phyloP scores from a whole-genome alignment of 2,113 vertebrate species.

The Empidonax traillii region DNA sequence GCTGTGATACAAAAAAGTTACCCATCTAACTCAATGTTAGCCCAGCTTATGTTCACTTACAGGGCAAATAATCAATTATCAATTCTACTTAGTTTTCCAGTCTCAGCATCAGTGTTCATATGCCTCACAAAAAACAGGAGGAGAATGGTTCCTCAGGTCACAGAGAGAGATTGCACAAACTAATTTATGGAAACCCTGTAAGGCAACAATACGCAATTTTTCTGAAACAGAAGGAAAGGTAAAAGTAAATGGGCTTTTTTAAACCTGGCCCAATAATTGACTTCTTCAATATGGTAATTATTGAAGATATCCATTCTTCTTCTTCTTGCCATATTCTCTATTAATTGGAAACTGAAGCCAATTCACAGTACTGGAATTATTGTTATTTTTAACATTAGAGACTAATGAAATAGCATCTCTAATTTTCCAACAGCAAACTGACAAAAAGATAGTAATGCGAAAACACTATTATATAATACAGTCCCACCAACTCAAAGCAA shows the following conservation, averaged over 20 bases:
- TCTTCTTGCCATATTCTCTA: neutral
- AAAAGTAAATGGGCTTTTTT: neutral
- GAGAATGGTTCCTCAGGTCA: conserved; percentile 16
- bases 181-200: neutral
- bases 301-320: neutral
- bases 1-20: neutral
- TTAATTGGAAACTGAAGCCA: neutral
- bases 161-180: conserved; percentile 19
- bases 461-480: neutral
- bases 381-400: neutral
- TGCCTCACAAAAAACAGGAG: neutral
- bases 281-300: neutral
- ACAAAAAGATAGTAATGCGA: neutral
- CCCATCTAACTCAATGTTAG: neutral
- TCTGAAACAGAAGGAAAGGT: neutral
- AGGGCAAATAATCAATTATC: conserved; percentile 19
- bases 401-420: neutral
- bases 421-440: neutral
- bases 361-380: neutral
- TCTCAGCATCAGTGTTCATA: neutral
- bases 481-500: neutral
- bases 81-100: neutral
- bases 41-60: conserved; percentile 26
- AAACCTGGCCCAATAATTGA: neutral
- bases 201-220: neutral